Base-by-base conservation (phyloP, 2,888 invertebrate genomes). In the Lottia scabra region DNA sequence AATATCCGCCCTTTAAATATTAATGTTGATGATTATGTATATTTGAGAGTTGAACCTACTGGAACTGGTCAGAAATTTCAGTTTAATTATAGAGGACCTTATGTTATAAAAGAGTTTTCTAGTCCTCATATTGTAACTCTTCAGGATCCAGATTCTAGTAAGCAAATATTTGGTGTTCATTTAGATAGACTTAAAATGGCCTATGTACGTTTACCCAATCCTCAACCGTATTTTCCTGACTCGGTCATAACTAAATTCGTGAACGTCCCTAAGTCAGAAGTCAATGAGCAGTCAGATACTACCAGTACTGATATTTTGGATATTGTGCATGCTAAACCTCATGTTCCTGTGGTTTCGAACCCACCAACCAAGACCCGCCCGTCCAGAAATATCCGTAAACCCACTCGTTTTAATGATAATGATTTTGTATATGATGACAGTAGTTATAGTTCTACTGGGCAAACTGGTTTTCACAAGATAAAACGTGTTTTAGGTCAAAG, bases 1-100 rank as follows among this genome's bases (percentile, higher is more conserved):
- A 67, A 67, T 15, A 26, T 15, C 26, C n/a, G 46, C 16, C n/a
- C 48, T 15, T 26, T 67, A 0, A 23, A 45, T 15, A 15, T 48
- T 46, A 23, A 44, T 46, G 16, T 13, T 19, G 23, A 46, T 46
- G 67, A 67, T 46, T 67, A 67, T 67, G 67, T 67, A n/a, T 67
- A 67, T 46, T n/a, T 67, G 23, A 16, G 23, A 6, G 26, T 27
- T 23, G 68, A 19, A 13, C 15, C 68, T 23, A 1, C 23, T 16
- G 56, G 68, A 1, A 27, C 44, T 27, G 68, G 68, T 23, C 46
- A 48, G 19, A 67, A 56, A 26, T 44, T 26, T 3, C 67, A 67
- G 23, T 23, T 16, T 15, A 67, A 38, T 23, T 67, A 27, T 19
- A 30, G 19, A 56, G 56, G 2, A 15, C 19, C 56, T 56, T 67